These are phyloP conservation scores for Aegithalos caudatus DNA, from an alignment of 2,113 vertebrate genomes.

Conservation along the genomic window DNA sequence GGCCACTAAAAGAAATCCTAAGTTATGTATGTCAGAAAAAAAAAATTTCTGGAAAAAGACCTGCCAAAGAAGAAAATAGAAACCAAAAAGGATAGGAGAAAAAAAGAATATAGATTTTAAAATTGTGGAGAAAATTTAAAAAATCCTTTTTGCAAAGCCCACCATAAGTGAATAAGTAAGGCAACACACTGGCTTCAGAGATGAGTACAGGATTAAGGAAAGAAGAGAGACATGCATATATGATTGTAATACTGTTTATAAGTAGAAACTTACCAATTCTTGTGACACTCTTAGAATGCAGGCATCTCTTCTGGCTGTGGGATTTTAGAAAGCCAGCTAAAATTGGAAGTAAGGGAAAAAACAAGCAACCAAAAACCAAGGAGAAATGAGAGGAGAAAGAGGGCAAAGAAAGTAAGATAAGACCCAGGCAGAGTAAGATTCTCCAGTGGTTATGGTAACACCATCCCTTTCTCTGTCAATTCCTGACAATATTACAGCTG, in stretches of 20 bases:
- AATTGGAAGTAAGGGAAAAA: not conserved
- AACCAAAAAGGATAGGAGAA: not conserved
- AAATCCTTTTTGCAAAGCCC: not conserved
- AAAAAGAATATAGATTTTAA: not conserved
- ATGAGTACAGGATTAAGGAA: not conserved
- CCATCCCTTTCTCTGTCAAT: not conserved
- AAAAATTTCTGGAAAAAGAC: not conserved
- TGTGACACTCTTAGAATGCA: not conserved
- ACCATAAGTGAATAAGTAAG: not conserved
- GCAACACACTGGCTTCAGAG: fast-evolving
- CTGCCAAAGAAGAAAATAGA: not conserved
- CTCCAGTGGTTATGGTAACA: not conserved
- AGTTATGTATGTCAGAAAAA: not conserved
- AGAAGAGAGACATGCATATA: not conserved
- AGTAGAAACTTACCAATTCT: not conserved
- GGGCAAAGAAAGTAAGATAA: not conserved
- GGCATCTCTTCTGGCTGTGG: not conserved
- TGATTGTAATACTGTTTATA: not conserved
- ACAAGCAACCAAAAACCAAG: not conserved
- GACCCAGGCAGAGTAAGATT: not conserved
- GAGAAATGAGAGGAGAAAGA: not conserved
- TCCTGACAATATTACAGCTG: not conserved
- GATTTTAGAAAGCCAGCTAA: not conserved
- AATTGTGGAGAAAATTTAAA: not conserved
- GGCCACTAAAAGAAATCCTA: not conserved